These are phyloP conservation scores for Orchestia grillus DNA, from an alignment of 1,140 invertebrate genomes.

Conservation along the genomic window DNA sequence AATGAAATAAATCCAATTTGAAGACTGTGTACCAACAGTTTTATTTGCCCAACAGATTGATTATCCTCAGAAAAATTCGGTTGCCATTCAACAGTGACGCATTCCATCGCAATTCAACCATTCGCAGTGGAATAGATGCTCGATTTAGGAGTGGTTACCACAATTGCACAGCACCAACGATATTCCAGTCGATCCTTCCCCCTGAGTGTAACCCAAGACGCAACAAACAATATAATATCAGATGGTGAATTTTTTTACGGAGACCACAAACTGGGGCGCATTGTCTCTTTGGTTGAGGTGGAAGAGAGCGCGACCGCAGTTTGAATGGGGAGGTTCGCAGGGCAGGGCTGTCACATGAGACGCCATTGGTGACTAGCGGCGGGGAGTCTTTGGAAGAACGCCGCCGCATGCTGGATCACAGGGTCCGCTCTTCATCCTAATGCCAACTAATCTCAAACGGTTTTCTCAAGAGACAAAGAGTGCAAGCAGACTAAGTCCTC, in stretches of 20 bases:
- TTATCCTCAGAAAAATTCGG: neutral
- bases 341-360: conserved; percentile 21
- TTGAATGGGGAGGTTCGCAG: neutral
- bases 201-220: conserved; percentile 19
- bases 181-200: neutral
- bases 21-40: too few relatives aligned
- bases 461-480: neutral
- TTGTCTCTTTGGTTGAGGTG: conserved; percentile 26
- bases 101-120: neutral
- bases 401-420: neutral
- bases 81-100: neutral
- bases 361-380: neutral
- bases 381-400: neutral
- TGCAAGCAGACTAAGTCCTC: neutral
- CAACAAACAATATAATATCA: conserved; percentile 53
- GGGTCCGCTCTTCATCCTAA: neutral
- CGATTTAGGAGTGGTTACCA: neutral
- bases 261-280: neutral
- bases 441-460: conserved; percentile 51
- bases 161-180: neutral
- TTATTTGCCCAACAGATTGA: too few relatives aligned
- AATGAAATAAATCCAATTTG: too few relatives aligned
- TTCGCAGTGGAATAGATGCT: neutral
- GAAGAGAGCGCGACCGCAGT: conserved; percentile 18
- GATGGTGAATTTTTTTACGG: neutral